These are phyloP conservation scores for Dicaeum eximium DNA, from an alignment of 2,113 vertebrate species.

Conservation along the genomic window DNA sequence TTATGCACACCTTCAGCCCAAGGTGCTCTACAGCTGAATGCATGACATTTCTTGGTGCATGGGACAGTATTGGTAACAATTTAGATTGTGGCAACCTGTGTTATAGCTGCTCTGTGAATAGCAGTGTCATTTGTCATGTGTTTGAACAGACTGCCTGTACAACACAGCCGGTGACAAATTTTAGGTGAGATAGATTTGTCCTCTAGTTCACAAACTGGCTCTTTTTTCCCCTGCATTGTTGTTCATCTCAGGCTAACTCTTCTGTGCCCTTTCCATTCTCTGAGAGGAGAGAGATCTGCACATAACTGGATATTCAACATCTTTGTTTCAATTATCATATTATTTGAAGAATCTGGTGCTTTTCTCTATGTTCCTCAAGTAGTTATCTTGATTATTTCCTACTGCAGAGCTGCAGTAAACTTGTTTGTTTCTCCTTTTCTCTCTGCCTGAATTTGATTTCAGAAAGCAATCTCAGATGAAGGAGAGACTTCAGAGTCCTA, in stretches of 20 bases:
- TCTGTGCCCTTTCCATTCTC: background rate
- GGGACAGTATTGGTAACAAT: background rate
- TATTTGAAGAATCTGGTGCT: background rate
- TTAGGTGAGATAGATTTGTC: background rate
- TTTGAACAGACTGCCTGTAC: background rate
- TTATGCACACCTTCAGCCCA: background rate
- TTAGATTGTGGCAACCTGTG: background rate
- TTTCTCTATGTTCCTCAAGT: background rate
- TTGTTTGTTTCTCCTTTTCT: background rate
- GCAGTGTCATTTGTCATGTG: background rate
- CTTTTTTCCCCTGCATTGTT: background rate
- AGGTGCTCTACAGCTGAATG: background rate
- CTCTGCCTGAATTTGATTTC: constrained; percentile 18
- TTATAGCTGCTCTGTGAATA: background rate
- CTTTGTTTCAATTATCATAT: background rate
- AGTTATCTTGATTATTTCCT: constrained; percentile 29
- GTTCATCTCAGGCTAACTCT: background rate
- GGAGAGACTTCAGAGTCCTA: constrained; percentile 2
- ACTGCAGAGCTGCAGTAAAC: background rate
- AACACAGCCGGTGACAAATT: background rate
- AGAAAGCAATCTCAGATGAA: constrained; percentile 33
- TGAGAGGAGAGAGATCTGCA: background rate
- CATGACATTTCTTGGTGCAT: background rate
- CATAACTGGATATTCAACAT: background rate
- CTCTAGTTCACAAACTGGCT: background rate